Conservation (phyloP, 1,140 invertebrate species). For the Magallana angulata region DNA sequence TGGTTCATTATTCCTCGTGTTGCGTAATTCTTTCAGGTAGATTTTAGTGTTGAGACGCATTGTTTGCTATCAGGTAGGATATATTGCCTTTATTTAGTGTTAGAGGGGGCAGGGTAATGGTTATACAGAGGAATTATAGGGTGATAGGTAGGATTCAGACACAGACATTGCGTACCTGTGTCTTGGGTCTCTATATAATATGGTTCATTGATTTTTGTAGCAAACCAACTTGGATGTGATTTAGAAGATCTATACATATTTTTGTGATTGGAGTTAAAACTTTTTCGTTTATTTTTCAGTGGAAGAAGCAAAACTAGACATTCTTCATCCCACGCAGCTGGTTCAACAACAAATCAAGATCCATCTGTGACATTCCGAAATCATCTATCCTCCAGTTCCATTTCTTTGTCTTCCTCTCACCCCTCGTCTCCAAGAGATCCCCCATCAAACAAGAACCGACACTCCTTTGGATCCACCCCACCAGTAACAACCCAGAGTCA, state of each 20-base stretch:
- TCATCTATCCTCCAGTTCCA: constrained; percentile 20
- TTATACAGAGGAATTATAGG: not conserved
- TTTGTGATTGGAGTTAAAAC: too few relatives aligned
- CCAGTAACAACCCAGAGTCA: not conserved
- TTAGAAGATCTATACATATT: too few relatives aligned
- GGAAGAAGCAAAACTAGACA: constrained; percentile 1
- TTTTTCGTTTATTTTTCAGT: not conserved
- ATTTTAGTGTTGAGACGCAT: not conserved
- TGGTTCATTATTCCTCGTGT: not conserved
- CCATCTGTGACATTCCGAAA: not conserved
- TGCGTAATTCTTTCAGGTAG: constrained; percentile 15
- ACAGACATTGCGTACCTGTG: not conserved
- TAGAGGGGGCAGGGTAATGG: not conserved
- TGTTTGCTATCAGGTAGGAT: not conserved
- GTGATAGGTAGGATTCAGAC: not conserved
- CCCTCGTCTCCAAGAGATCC: not conserved
- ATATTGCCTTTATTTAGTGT: too few relatives aligned
- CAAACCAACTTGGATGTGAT: too few relatives aligned
- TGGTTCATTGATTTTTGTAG: too few relatives aligned
- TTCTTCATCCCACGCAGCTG: not conserved
- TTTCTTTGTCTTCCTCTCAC: not conserved
- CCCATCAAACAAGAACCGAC: not conserved
- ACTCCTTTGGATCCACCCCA: constrained; percentile 12
- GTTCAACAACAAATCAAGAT: not conserved
- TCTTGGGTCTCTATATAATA: too few relatives aligned